Evolutionary conservation across 2,888 invertebrate species (phyloP).

Genomic region (Pristionchus maxplancki): DNA sequence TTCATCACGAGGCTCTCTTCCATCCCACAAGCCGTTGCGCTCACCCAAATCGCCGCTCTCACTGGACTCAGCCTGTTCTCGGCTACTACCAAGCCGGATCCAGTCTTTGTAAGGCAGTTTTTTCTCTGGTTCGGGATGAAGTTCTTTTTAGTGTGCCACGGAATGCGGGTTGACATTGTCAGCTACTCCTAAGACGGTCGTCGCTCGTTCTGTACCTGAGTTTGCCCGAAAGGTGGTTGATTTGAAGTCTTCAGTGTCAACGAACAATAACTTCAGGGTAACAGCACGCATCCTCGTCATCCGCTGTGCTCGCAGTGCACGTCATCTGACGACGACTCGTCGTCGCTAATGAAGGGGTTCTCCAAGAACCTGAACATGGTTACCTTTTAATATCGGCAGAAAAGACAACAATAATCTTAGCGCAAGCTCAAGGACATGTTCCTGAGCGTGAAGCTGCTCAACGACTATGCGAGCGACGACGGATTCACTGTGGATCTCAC

Average conservation of each 20-base stretch:
- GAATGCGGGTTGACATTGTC: not conserved
- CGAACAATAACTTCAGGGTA: too few species aligned
- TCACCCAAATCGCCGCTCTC: not conserved
- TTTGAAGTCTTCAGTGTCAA: too few species aligned
- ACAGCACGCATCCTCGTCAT: too few species aligned
- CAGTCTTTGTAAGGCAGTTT: not conserved
- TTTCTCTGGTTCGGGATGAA: too few species aligned
- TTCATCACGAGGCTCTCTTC: not conserved
- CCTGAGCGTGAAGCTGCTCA: constrained; percentile 68
- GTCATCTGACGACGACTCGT: too few species aligned
- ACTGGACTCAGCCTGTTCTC: not conserved
- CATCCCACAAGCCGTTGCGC: not conserved
- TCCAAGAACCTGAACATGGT: not conserved
- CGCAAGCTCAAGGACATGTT: constrained; percentile 70
- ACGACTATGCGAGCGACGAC: constrained; percentile 69
- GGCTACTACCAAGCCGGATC: not conserved
- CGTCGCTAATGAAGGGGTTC: too few species aligned
- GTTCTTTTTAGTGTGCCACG: not conserved
- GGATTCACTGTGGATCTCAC: constrained; percentile 72
- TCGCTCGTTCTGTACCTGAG: too few species aligned
- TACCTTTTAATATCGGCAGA: not conserved
- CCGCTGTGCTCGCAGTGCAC: too few species aligned
- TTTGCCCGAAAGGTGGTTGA: too few species aligned
- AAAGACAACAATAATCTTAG: too few species aligned
- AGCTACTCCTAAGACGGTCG: too few species aligned